Evolutionary conservation across 2,888 invertebrate species (phyloP).

Genomic region (Hololepta plana): DNA sequence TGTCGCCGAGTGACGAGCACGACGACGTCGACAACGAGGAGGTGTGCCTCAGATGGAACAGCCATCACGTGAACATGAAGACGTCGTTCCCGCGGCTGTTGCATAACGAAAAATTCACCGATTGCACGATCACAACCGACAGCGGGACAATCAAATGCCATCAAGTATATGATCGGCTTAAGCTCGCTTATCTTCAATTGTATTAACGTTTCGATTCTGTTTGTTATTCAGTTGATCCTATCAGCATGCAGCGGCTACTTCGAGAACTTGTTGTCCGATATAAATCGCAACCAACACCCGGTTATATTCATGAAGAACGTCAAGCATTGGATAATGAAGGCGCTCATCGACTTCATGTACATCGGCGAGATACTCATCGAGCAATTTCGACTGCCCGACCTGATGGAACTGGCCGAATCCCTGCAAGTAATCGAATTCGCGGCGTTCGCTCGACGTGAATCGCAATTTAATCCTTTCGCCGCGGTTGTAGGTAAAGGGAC

Average conservation of each 20-base stretch:
- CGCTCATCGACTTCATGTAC: constrained; percentile 34
- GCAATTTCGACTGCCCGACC: constrained; percentile 27
- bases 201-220: no score
- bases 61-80: constrained; percentile 35
- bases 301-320: constrained; percentile 31
- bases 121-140: constrained; percentile 35
- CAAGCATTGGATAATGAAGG: constrained; percentile 31
- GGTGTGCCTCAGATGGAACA: constrained; percentile 35
- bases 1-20: constrained; percentile 3
- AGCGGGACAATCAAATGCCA: constrained; percentile 35
- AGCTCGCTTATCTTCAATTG: constrained; percentile 2
- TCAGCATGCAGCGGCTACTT: constrained; percentile 34
- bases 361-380: constrained; percentile 31
- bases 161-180: constrained; percentile 24
- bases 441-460: background rate
- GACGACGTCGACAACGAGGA: constrained; percentile 15
- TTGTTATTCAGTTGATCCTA: constrained; percentile 27
- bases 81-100: constrained; percentile 31
- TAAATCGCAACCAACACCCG: constrained; percentile 29
- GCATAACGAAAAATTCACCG: constrained; percentile 32
- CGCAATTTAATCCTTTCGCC: constrained; percentile 3
- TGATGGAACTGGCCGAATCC: constrained; percentile 29
- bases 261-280: constrained; percentile 27
- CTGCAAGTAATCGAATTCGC: constrained; percentile 24
- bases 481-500: background rate